Evolutionary conservation across 2,888 invertebrate species (phyloP).

Genomic region (Stratiomys singularior): DNA sequence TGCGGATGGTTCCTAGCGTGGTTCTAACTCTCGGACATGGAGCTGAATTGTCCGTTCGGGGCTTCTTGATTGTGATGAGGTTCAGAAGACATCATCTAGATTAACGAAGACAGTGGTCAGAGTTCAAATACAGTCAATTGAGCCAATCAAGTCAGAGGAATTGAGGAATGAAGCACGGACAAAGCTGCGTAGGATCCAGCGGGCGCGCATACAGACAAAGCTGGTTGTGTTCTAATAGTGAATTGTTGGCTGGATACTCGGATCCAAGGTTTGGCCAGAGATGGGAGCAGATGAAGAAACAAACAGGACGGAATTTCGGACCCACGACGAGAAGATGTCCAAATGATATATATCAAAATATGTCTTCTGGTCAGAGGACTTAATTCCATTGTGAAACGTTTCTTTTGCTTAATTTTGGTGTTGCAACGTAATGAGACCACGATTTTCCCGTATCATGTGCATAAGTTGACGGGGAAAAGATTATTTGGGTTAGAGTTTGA

Average conservation of each 20-base stretch:
- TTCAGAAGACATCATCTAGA: slow-evolving; percentile 47
- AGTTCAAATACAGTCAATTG: slow-evolving; percentile 66
- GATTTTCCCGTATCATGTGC: not conserved
- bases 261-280: not conserved
- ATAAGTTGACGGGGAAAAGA: no score
- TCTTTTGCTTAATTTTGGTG: not conserved
- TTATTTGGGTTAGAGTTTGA: no score
- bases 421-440: not conserved
- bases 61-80: slow-evolving; percentile 28
- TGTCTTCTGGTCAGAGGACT: not conserved
- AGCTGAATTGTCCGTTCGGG: slow-evolving; percentile 28
- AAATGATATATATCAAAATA: slow-evolving; percentile 5
- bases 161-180: slow-evolving; percentile 29
- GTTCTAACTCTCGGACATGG: not conserved
- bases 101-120: slow-evolving; percentile 57
- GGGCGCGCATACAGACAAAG: no score
- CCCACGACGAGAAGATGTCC: slow-evolving; percentile 9
- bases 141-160: slow-evolving; percentile 62
- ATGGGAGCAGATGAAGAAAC: slow-evolving; percentile 6
- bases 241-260: slow-evolving; percentile 7
- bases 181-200: no score
- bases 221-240: not conserved
- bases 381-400: not conserved
- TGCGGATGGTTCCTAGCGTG: slow-evolving; percentile 18
- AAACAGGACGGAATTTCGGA: not conserved